Evolutionary conservation across 2,113 vertebrate species (phyloP).

Genomic region (Cervus canadensis): DNA sequence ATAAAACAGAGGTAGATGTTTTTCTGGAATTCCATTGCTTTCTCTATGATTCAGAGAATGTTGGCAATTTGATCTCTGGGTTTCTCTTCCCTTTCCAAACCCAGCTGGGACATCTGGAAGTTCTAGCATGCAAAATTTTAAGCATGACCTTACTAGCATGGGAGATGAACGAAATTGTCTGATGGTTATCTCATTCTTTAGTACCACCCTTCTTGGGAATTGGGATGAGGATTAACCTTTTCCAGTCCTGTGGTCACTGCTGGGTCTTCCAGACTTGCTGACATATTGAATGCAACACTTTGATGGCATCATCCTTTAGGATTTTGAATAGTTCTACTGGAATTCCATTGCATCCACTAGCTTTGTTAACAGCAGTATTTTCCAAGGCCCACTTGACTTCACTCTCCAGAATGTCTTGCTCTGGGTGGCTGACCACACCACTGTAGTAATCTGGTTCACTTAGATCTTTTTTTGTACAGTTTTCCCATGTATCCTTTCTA

Average conservation of each 20-base stretch:
- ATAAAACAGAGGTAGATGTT: background rate
- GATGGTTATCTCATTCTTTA: background rate
- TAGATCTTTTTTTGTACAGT: background rate
- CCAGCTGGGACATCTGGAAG: background rate
- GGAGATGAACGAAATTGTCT: background rate
- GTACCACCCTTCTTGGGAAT: background rate
- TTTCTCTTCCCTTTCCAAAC: background rate
- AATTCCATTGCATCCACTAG: background rate
- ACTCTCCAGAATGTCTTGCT: background rate
- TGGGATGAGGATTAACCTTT: background rate
- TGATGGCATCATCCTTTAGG: background rate
- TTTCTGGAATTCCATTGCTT: background rate
- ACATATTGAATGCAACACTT: background rate
- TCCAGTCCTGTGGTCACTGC: background rate
- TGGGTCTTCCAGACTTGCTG: background rate
- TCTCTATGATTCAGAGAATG: background rate
- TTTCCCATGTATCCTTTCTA: background rate
- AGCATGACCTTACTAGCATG: background rate
- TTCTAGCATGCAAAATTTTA: background rate
- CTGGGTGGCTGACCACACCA: background rate
- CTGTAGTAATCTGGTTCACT: background rate
- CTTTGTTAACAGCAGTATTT: background rate
- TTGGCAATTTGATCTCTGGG: background rate
- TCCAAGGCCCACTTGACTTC: background rate
- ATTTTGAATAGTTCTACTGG: background rate